Base-by-base conservation (phyloP, 2,113 vertebrate genomes). In the Procavia capensis region DNA sequence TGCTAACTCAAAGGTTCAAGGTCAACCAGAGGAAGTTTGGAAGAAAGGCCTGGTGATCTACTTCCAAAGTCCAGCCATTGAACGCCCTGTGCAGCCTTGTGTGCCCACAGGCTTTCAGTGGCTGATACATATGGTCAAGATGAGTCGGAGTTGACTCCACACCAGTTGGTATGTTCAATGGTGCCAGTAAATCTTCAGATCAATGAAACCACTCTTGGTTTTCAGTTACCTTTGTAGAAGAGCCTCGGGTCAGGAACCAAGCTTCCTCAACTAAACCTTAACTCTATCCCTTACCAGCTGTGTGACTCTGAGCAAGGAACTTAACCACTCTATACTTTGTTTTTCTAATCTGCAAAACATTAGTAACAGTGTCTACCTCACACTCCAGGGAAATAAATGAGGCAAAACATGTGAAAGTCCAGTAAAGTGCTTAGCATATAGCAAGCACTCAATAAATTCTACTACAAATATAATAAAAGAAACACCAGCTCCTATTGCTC, bases 381-480 rank as follows among this genome's bases (percentile, higher is more conserved):
- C 25, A 79, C 31, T 61, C 6, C 6, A 76, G 81, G 85, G 63
- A 79, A 91, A 63, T 39, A 47, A 93, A 64, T 59, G 11, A 91
- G 54, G 54, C 17, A 45, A 61, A 31, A 14, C 3, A 13, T 29
- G 68, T 47, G 64, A 95, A 76, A 88, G 34, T 70, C 66, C 41
- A 85, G 61, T 59, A 64, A 13, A n/a, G 24, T 63, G 39, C 54
- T 36, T 64, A 74, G 36, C 27, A 89, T 14, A 43, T 41, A 31
- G 14, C 20, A 31, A 85, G 45, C 57, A 88, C 20, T 78, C 22
- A 22, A 36, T 54, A 93, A 84, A 74, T 61, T 43, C 45, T 92
- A 74, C 50, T 64, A 31, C 43, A 39, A 93, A 66, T 39, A 39
- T 45, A 50, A 83, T 92, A 75, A 90, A 95, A 45, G 68, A 76